A percentile compares a stretch with the other conserved stretches of the same genome.
Conservation (phyloP, 2,797 vertebrate genomes). For the Merluccius polli region DNA sequence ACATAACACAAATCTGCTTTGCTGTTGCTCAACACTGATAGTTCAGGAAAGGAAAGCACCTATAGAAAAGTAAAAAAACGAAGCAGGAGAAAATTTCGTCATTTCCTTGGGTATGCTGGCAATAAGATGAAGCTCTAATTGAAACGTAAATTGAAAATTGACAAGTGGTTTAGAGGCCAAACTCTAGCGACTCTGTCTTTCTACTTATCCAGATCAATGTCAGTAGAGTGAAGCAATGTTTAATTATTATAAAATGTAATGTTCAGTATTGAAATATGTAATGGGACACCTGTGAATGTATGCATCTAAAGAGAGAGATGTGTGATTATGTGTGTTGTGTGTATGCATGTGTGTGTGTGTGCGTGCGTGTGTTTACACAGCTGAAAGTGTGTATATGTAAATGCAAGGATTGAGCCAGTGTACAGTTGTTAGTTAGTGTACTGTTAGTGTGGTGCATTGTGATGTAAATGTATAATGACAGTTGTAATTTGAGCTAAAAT, state of each 20-base stretch:
- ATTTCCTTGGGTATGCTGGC: not conserved
- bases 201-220: not conserved
- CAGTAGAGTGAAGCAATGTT: not conserved
- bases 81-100: not conserved
- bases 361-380: not conserved
- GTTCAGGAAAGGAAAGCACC: not conserved
- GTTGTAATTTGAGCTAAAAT: conserved; percentile 31
- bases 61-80: not conserved
- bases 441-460: conserved; percentile 42
- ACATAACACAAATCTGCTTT: not conserved
- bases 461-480: not conserved
- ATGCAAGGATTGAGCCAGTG: conserved; percentile 17
- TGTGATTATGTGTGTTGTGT: conserved; percentile 15
- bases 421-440: conserved; percentile 17
- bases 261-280: not conserved
- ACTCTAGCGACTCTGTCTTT: not conserved
- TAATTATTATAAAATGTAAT: not conserved
- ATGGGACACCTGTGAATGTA: not conserved
- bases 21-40: not conserved
- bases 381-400: conserved; percentile 7
- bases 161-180: not conserved
- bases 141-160: not conserved
- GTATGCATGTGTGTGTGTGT: conserved; percentile 21
- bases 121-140: not conserved
- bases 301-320: not conserved